Conservation (phyloP, 2,113 vertebrate species). For the Corydoras maculifer region DNA sequence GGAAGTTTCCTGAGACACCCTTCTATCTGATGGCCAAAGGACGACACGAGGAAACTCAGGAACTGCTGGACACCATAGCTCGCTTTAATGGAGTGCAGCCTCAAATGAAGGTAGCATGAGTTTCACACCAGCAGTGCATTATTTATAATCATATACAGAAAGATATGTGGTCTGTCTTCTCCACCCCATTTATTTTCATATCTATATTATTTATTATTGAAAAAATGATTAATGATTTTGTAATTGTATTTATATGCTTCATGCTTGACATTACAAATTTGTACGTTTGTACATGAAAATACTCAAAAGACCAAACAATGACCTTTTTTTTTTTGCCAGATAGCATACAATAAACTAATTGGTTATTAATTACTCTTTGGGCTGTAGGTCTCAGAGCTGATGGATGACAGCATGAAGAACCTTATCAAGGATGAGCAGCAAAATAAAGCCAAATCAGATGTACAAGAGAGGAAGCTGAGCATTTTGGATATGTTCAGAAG, state of each 20-base stretch:
- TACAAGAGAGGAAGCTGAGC: slow-evolving; percentile 65
- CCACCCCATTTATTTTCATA: too few species aligned
- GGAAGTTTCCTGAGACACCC: slow-evolving; percentile 89
- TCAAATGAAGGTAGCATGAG: slow-evolving; percentile 59
- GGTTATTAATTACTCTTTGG: neutral
- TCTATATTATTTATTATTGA: too few species aligned
- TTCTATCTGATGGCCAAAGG: slow-evolving; percentile 85
- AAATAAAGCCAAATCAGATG: neutral
- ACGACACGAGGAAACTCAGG: slow-evolving; percentile 71
- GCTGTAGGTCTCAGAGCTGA: slow-evolving; percentile 57
- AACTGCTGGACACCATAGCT: slow-evolving; percentile 74
- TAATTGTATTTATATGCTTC: too few species aligned
- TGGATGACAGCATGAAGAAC: slow-evolving; percentile 49
- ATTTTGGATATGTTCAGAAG: slow-evolving; percentile 79
- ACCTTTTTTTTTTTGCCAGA: neutral
- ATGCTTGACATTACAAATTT: too few species aligned
- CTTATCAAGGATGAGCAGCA: slow-evolving; percentile 39
- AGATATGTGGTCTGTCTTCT: too few species aligned
- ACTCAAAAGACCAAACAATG: too few species aligned
- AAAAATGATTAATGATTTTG: neutral
- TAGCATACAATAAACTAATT: too few species aligned
- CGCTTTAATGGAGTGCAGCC: slow-evolving; percentile 68
- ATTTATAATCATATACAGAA: neutral
- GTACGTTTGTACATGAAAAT: too few species aligned
- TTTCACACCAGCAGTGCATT: neutral